Evolutionary conservation across 1,140 invertebrate species (phyloP).

Genomic region (Hycleus phaleratus): DNA sequence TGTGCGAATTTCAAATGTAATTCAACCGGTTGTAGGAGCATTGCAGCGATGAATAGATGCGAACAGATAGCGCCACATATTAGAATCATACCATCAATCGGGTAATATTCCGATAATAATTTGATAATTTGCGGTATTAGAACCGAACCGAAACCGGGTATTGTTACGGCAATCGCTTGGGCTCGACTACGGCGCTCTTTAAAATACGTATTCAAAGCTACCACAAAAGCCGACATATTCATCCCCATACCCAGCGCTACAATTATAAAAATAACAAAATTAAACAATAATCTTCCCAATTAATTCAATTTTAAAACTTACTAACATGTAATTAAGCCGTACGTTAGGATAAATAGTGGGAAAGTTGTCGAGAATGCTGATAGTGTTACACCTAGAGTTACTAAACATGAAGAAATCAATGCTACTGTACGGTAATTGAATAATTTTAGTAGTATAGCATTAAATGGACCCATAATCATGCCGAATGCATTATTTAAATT

Average conservation of each 20-base stretch:
- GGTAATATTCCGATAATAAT: slow-evolving; percentile 36
- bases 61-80: slow-evolving; percentile 41
- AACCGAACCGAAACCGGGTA: slow-evolving; percentile 44
- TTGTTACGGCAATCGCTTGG: slow-evolving; percentile 41
- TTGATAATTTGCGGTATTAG: slow-evolving; percentile 44
- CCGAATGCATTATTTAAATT: slow-evolving; percentile 58
- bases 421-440: slow-evolving; percentile 58
- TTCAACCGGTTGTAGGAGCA: slow-evolving; percentile 44
- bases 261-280: slow-evolving; percentile 7
- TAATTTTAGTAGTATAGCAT: slow-evolving; percentile 55
- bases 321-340: slow-evolving; percentile 54
- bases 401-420: slow-evolving; percentile 47
- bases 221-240: slow-evolving; percentile 49
- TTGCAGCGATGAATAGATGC: slow-evolving; percentile 39
- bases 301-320: slow-evolving; percentile 24
- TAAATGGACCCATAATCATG: slow-evolving; percentile 51
- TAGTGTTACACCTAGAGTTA: slow-evolving; percentile 46
- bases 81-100: slow-evolving; percentile 39
- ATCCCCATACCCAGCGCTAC: slow-evolving; percentile 53
- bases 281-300: background rate
- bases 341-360: slow-evolving; percentile 50
- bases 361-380: slow-evolving; percentile 53
- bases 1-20: slow-evolving; percentile 42
- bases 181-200: slow-evolving; percentile 40
- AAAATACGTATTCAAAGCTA: slow-evolving; percentile 46